A percentile compares a stretch with the other conserved stretches of the same genome.
phyloP scores from a whole-genome alignment of 2,888 invertebrate species.

The Dolomedes plantarius region DNA sequence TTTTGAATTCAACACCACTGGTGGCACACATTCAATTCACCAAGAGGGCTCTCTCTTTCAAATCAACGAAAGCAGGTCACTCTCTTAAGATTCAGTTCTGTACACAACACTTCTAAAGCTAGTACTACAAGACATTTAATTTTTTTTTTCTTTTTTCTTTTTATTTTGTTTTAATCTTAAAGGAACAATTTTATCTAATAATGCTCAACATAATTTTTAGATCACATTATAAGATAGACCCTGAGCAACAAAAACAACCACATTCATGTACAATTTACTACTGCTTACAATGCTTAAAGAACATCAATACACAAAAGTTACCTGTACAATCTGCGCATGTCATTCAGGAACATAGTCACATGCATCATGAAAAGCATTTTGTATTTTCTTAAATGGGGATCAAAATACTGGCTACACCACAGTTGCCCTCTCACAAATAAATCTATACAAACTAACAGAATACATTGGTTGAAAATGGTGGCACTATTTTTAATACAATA shows the following conservation, averaged over 20 bases:
- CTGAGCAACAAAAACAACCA: slow-evolving; percentile 72
- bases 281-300: slow-evolving; percentile 57
- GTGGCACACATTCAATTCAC: slow-evolving; percentile 20
- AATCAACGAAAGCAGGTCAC: slow-evolving; percentile 35
- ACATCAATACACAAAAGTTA: slow-evolving; percentile 59
- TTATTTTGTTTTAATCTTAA: slow-evolving; percentile 1
- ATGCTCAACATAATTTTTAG: slow-evolving; percentile 71
- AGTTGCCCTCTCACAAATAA: slow-evolving; percentile 21
- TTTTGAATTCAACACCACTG: slow-evolving; percentile 4
- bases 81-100: slow-evolving; percentile 15
- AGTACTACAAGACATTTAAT: slow-evolving; percentile 63
- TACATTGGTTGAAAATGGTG: slow-evolving; percentile 34
- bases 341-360: slow-evolving; percentile 61
- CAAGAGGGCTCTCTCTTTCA: slow-evolving; percentile 19
- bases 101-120: slow-evolving; percentile 66
- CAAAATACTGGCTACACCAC: slow-evolving; percentile 41
- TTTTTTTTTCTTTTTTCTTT: background rate
- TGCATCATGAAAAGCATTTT: slow-evolving; percentile 30
- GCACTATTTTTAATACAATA: slow-evolving; percentile 20
- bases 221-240: slow-evolving; percentile 67
- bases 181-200: slow-evolving; percentile 69
- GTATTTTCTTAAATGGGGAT: background rate
- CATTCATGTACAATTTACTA: slow-evolving; percentile 66
- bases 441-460: slow-evolving; percentile 21
- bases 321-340: slow-evolving; percentile 40